Evolutionary conservation across 1,140 invertebrate species (phyloP), one percentile per base, ranked within the genome.

Genomic region (Drosophila littoralis): DNA sequence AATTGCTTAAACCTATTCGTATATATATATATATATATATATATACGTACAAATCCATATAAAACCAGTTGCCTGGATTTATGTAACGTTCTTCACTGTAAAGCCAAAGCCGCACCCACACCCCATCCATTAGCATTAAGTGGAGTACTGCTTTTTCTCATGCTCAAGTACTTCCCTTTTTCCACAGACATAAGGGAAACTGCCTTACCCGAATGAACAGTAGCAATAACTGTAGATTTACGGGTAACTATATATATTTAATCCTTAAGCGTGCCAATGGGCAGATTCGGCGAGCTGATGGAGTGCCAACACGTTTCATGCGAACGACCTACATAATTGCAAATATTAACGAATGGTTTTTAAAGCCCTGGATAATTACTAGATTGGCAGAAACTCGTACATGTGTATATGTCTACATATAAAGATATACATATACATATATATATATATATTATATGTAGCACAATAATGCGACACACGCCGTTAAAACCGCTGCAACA

Each of bases 311-410:
- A 71, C 66, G 72, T 75, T 64, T 42, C 48, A 2, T 40, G 35
- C 38, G 35, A 7, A 5, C 43, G 48, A n/a, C 28, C 54, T 13
- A 60, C 64, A 59, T 40, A 57, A 75, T 69, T 77, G 72, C 60
- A 75, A 78, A 75, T 78, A 75, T 61, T 33, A 43, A 15, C 43
- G 50, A 75, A 78, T 71, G 76, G 60, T 65, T 71, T 71, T 57
- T 66, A 71, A 75, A 71, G 66, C 55, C 66, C n/a, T 32, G 50
- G 48, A 71, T 66, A 78, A 66, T 51, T 50, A 75, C 55, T 57
- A 46, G 28, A 65, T 69, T 75, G 52, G 33, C 46, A 13, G 33
- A 22, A 50, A 60, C 3, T 22, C 17, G 50, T 54, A 43, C 43
- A 33, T 48, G 35, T 13, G 22, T 15, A 59, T 46, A 9, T 33